Conservation (phyloP, 2,797 vertebrate genomes). For the Urocyon cinereoargenteus region DNA sequence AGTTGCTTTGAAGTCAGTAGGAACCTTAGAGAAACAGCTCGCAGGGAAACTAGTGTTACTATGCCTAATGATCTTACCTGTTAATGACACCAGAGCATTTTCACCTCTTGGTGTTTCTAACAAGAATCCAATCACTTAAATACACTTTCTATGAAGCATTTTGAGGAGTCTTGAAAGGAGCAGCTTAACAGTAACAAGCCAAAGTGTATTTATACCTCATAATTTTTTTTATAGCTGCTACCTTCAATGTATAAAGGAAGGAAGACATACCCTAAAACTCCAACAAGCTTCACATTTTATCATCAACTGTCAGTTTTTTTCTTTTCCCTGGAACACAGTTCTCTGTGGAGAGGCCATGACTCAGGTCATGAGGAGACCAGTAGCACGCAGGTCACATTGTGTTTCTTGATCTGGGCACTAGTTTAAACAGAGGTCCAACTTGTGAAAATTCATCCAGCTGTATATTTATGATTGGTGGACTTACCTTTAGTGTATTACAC, state of each 20-base stretch:
- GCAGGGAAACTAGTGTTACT: neutral
- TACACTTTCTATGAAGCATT: slow-evolving; percentile 62
- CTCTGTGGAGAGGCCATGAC: neutral
- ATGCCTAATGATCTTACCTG: neutral
- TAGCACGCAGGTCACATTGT: neutral
- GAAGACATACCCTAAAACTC: slow-evolving; percentile 15
- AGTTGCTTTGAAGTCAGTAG: slow-evolving; percentile 54
- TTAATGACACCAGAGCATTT: neutral
- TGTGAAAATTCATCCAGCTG: neutral
- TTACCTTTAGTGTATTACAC: neutral
- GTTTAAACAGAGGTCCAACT: neutral
- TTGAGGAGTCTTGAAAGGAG: slow-evolving; percentile 30
- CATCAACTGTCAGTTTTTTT: neutral
- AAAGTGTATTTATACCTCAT: neutral
- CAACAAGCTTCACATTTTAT: neutral
- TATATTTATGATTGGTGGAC: neutral
- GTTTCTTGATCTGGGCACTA: neutral
- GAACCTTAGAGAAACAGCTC: slow-evolving; percentile 27
- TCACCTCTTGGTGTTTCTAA: neutral
- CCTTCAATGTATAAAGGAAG: neutral
- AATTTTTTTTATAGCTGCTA: neutral
- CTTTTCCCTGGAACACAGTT: neutral
- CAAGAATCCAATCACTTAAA: slow-evolving; percentile 16
- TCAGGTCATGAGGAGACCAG: neutral
- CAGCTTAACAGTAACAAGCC: slow-evolving; percentile 14